Percentiles rank a stretch among this genome's conserved stretches.
phyloP scores from a whole-genome alignment of 2,888 invertebrate species.

The Acanthosepion esculentum region DNA sequence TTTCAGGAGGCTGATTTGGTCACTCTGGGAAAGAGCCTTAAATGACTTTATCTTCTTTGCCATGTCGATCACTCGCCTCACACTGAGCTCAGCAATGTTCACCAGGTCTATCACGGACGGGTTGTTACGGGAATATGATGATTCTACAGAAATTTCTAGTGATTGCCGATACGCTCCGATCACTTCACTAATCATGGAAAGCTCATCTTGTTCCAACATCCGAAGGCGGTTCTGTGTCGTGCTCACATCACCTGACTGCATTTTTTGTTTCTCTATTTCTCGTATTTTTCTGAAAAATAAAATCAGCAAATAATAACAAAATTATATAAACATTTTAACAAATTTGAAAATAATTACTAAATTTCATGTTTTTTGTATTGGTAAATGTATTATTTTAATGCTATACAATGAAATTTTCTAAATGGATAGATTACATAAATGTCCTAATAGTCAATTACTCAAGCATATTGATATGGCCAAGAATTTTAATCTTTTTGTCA shows the following conservation, averaged over 20 bases:
- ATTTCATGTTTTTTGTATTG: too few relatives aligned
- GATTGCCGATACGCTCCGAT: slow-evolving; percentile 71
- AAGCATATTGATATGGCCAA: too few relatives aligned
- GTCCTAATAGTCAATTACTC: too few relatives aligned
- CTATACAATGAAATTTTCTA: too few relatives aligned
- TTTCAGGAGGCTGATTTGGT: slow-evolving; percentile 91
- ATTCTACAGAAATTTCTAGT: slow-evolving; percentile 72
- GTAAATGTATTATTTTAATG: too few relatives aligned
- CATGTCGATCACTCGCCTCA: slow-evolving; percentile 83
- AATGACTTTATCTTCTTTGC: slow-evolving; percentile 82
- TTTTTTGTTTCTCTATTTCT: slow-evolving; percentile 50
- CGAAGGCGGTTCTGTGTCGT: slow-evolving; percentile 60
- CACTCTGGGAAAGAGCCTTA: slow-evolving; percentile 94
- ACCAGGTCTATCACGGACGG: slow-evolving; percentile 73
- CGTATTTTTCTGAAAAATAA: slow-evolving; percentile 50
- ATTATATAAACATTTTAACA: neutral
- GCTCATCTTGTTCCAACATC: slow-evolving; percentile 68
- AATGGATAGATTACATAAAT: too few relatives aligned
- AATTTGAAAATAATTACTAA: too few relatives aligned
- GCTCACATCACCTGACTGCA: slow-evolving; percentile 66
- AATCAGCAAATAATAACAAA: neutral
- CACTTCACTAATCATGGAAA: slow-evolving; percentile 70
- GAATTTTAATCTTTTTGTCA: too few relatives aligned
- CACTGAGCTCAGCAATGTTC: slow-evolving; percentile 77
- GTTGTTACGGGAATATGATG: slow-evolving; percentile 65